A percentile compares a stretch with the other conserved stretches of the same genome.
Conservation (phyloP, 2,888 invertebrate species). For the Ophion costatus region DNA sequence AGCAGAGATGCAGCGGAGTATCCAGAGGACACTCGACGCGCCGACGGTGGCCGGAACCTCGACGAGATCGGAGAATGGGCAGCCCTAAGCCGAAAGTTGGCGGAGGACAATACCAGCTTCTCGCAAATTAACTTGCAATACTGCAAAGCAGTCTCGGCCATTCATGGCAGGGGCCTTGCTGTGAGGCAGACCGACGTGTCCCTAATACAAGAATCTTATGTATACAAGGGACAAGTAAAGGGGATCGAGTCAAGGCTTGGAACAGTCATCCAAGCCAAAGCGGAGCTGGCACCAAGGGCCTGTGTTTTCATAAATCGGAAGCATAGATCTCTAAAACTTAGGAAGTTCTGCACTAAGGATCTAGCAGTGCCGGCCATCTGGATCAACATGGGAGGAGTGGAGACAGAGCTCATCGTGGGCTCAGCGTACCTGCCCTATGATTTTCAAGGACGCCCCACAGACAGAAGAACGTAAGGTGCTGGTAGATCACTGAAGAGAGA, state of each 20-base stretch:
- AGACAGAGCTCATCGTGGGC: not conserved
- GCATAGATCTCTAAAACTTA: constrained; percentile 8
- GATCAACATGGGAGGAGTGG: not conserved
- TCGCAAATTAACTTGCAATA: constrained; percentile 60
- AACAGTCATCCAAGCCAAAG: not conserved
- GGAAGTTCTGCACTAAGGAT: constrained; percentile 16
- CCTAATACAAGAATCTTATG: constrained; percentile 55
- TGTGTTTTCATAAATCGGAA: constrained; percentile 28
- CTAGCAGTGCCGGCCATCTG: constrained; percentile 13
- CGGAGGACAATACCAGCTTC: constrained; percentile 9
- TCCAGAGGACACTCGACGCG: constrained; percentile 42
- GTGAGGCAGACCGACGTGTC: constrained; percentile 47
- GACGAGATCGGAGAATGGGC: not conserved
- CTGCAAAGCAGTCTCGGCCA: constrained; percentile 53
- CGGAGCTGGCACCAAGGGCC: constrained; percentile 42
- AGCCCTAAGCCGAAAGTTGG: not conserved
- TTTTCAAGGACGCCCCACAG: not conserved
- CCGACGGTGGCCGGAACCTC: constrained; percentile 54
- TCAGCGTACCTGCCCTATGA: constrained; percentile 24
- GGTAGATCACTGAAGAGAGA: constrained; percentile 25
- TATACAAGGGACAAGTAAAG: constrained; percentile 14
- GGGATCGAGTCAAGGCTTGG: constrained; percentile 8
- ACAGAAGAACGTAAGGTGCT: constrained; percentile 18
- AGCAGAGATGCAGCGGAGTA: no score
- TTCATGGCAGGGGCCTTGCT: constrained; percentile 37